These are phyloP conservation scores for Sceloporus undulatus DNA, from an alignment of 2,113 vertebrate species.

Conservation along the genomic window DNA sequence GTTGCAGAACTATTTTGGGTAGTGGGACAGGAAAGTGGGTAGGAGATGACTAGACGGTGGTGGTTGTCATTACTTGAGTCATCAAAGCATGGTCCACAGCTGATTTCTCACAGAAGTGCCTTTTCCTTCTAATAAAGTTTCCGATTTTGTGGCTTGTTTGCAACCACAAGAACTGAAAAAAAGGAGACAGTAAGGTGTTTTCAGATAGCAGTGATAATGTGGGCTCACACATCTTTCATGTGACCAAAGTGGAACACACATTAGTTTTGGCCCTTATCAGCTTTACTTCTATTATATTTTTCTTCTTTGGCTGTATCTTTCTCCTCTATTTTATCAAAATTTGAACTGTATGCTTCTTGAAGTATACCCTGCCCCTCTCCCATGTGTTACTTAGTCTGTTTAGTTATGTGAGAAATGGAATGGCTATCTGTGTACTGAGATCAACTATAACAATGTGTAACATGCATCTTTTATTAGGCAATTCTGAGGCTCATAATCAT, in stretches of 20 bases:
- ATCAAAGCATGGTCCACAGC: background rate
- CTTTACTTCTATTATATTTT: background rate
- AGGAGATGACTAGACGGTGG: background rate
- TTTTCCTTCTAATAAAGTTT: background rate
- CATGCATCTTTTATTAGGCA: background rate
- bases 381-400: too few relatives aligned
- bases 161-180: fast-evolving
- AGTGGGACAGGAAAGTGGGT: fast-evolving
- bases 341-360: too few relatives aligned
- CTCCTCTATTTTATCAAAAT: background rate
- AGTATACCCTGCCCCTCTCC: too few relatives aligned
- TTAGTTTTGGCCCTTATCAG: background rate
- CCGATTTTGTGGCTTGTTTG: background rate
- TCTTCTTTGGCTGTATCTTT: background rate
- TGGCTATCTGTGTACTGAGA: background rate
- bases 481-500: background rate
- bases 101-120: background rate
- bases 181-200: background rate
- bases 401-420: background rate
- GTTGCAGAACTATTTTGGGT: fast-evolving
- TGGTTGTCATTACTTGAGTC: background rate
- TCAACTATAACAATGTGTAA: background rate
- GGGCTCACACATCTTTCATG: background rate
- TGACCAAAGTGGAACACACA: background rate
- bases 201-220: slow-evolving; percentile 17